A percentile compares a stretch with the other conserved stretches of the same genome.
These are phyloP conservation scores for Drosophila burlai DNA, from an alignment of 1,140 invertebrate species.

Conservation along the genomic window DNA sequence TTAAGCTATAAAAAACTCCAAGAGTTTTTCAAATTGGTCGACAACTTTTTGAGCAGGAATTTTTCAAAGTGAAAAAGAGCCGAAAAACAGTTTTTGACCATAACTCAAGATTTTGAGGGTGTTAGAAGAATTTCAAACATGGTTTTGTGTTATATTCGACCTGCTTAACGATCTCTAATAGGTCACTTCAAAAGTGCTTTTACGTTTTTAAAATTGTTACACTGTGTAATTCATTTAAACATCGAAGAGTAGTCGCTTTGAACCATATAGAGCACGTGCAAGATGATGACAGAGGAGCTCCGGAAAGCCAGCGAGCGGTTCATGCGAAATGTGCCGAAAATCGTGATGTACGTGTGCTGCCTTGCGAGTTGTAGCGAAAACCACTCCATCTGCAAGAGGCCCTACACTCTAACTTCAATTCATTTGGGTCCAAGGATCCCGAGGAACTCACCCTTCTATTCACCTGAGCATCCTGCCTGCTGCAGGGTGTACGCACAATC, in stretches of 20 bases:
- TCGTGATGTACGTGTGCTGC: conserved; percentile 31
- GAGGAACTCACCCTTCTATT: conserved; percentile 40
- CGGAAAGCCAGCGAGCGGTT: conserved; percentile 27
- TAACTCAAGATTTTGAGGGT: no score
- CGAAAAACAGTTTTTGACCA: no score
- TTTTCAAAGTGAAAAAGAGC: no score
- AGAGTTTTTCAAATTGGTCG: no score
- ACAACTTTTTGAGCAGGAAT: no score
- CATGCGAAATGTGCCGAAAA: conserved; percentile 33
- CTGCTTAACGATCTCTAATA: no score
- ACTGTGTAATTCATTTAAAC: neutral
- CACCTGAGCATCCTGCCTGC: neutral
- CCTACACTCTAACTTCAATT: neutral
- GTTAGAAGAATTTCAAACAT: no score
- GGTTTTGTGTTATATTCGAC: no score
- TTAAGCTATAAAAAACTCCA: no score
- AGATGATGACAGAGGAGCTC: conserved; percentile 5
- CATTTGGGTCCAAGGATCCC: no score
- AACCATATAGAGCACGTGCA: conserved; percentile 48
- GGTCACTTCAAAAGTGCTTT: no score
- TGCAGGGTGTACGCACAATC: neutral
- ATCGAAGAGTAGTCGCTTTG: conserved; percentile 46
- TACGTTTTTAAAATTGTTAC: no score
- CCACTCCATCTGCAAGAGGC: conserved; percentile 34
- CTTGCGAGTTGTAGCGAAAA: conserved; percentile 40